Evolutionary conservation across 2,888 invertebrate species (phyloP).

Genomic region (Synergus itoensis): DNA sequence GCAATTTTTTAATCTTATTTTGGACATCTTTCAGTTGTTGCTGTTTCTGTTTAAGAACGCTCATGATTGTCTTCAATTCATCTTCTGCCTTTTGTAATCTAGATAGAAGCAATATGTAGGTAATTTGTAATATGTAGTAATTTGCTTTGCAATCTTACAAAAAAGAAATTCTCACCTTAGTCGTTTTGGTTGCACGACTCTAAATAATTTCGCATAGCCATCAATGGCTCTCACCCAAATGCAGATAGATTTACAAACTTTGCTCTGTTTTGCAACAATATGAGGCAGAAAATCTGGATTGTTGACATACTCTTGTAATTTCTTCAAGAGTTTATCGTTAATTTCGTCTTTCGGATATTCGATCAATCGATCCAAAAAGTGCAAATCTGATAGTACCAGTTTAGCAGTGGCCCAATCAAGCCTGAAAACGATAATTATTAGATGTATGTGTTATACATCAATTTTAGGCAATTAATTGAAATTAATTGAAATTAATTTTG

Average conservation of each 20-base stretch:
- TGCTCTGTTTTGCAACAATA: conserved; percentile 89
- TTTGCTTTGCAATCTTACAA: neutral
- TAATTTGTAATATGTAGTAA: conserved; percentile 14
- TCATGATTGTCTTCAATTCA: conserved; percentile 88
- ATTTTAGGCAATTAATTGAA: neutral
- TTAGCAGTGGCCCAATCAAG: conserved; percentile 94
- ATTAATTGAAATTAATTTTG: conserved; percentile 51
- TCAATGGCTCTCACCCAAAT: conserved; percentile 96
- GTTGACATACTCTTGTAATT: conserved; percentile 89
- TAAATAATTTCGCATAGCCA: conserved; percentile 91
- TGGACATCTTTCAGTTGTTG: conserved; percentile 90
- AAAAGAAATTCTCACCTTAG: conserved; percentile 81
- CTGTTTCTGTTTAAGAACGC: conserved; percentile 88
- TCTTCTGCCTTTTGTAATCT: conserved; percentile 81
- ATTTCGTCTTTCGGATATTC: conserved; percentile 94
- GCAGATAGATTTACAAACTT: conserved; percentile 94
- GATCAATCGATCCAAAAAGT: conserved; percentile 89
- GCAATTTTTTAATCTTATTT: conserved; percentile 80
- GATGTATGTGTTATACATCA: neutral
- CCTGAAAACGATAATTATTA: conserved; percentile 76
- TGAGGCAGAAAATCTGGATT: conserved; percentile 93
- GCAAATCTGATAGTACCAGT: conserved; percentile 87
- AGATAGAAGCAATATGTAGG: neutral
- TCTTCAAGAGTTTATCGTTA: conserved; percentile 86
- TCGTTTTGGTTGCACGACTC: conserved; percentile 93